Percentiles rank a stretch among this genome's conserved stretches.
phyloP scores from a whole-genome alignment of 1,140 invertebrate genomes.

The Diorhabda elongata region DNA sequence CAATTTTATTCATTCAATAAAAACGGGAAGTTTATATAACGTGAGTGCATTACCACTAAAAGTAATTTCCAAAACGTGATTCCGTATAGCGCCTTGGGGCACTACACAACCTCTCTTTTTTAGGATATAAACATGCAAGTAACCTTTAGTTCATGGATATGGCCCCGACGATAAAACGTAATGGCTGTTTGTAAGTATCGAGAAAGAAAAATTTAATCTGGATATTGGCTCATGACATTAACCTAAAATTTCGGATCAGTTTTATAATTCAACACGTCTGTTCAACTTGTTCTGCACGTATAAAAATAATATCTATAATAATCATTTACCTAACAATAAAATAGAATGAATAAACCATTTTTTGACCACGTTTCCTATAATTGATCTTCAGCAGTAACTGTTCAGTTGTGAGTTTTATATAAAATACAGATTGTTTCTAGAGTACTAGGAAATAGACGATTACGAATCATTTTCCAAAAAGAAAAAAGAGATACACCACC shows the following conservation, averaged over 20 bases:
- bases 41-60: not conserved
- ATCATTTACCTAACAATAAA: too few species aligned
- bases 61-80: constrained; percentile 2
- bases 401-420: too few species aligned
- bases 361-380: too few species aligned
- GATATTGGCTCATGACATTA: not conserved
- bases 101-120: not conserved
- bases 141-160: constrained; percentile 2
- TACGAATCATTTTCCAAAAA: too few species aligned
- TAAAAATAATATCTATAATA: too few species aligned
- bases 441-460: too few species aligned
- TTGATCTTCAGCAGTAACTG: too few species aligned
- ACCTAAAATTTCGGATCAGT: not conserved
- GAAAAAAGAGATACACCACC: too few species aligned
- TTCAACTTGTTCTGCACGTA: too few species aligned
- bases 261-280: too few species aligned
- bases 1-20: not conserved
- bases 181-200: constrained; percentile 2
- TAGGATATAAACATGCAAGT: not conserved
- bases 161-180: not conserved
- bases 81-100: not conserved
- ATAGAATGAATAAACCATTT: too few species aligned
- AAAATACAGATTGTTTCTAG: too few species aligned
- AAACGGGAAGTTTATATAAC: not conserved
- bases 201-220: not conserved